phyloP scores from a whole-genome alignment of 2,797 vertebrate species.

The Semaprochilodus insignis region DNA sequence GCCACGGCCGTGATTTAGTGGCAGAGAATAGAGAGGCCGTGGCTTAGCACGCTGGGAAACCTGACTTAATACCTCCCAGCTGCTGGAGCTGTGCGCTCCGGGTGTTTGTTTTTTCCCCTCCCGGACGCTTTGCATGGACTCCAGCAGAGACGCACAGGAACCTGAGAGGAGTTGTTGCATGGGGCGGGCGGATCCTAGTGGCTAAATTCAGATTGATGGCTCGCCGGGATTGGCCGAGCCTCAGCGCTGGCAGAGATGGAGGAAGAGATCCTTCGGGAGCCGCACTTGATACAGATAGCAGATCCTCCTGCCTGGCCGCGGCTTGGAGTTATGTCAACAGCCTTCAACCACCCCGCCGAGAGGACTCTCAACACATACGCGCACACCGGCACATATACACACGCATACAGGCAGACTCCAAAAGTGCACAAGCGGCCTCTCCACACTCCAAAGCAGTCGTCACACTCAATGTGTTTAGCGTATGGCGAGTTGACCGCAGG shows the following conservation, averaged over 20 bases:
- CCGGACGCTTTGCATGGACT: conserved; percentile 44
- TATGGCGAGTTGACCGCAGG: conserved; percentile 47
- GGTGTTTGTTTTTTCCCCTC: conserved; percentile 39
- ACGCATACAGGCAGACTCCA: conserved; percentile 15
- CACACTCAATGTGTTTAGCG: conserved; percentile 54
- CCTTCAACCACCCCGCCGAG: conserved; percentile 46
- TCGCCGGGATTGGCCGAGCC: conserved; percentile 66
- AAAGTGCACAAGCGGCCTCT: conserved; percentile 29
- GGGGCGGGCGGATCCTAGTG: conserved; percentile 51
- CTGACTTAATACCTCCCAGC: conserved; percentile 56
- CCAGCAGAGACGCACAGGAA: conserved; percentile 62
- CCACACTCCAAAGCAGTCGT: conserved; percentile 47
- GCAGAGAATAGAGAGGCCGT: conserved; percentile 42
- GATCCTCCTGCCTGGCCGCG: conserved; percentile 65
- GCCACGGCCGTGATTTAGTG: conserved; percentile 54
- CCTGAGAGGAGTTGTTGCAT: conserved; percentile 66
- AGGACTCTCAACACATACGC: conserved; percentile 43
- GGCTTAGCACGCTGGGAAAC: conserved; percentile 53
- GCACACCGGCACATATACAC: conserved; percentile 37
- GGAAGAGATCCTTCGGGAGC: conserved; percentile 49
- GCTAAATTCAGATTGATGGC: conserved; percentile 71
- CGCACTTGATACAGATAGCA: conserved; percentile 63
- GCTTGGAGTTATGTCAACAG: conserved; percentile 66
- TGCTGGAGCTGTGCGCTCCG: conserved; percentile 36
- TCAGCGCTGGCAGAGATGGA: conserved; percentile 54